Evolutionary conservation across 2,797 vertebrate genomes (phyloP).

Genomic region (Myripristis murdjan): DNA sequence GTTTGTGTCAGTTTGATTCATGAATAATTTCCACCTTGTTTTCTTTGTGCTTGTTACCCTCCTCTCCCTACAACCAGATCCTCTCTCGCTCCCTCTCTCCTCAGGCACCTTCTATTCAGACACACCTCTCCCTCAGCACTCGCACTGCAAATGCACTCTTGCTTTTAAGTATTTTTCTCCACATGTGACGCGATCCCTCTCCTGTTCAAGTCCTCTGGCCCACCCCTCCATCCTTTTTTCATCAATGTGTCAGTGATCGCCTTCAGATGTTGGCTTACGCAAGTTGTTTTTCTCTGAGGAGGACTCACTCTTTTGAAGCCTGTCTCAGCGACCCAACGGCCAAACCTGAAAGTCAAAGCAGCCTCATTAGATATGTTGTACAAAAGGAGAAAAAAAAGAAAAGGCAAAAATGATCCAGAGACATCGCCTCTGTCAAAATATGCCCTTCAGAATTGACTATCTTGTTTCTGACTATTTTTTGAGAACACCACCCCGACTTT

Average conservation of each 20-base stretch:
- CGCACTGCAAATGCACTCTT: too few relatives aligned
- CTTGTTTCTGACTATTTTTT: slow-evolving; percentile 41
- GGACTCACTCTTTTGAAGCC: slow-evolving; percentile 36
- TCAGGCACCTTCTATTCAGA: slow-evolving; percentile 36
- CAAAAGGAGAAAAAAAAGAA: slow-evolving; percentile 3
- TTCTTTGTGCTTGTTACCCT: slow-evolving; percentile 54
- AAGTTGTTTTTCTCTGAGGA: slow-evolving; percentile 10
- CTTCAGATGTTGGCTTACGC: slow-evolving; percentile 32
- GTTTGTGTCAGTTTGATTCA: slow-evolving; percentile 74
- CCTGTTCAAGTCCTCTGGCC: not conserved
- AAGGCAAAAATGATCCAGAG: slow-evolving; percentile 35
- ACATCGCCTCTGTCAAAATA: slow-evolving; percentile 21
- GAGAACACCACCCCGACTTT: slow-evolving; percentile 19
- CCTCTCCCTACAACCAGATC: slow-evolving; percentile 19
- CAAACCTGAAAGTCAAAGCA: slow-evolving; percentile 18
- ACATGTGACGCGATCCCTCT: not conserved
- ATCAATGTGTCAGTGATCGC: slow-evolving; percentile 5
- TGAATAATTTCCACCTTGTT: slow-evolving; percentile 72
- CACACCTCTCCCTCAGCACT: slow-evolving; percentile 6
- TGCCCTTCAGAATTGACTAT: slow-evolving; percentile 32
- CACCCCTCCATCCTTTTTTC: slow-evolving; percentile 31
- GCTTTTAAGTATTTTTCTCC: not conserved
- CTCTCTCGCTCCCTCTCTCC: slow-evolving; percentile 13
- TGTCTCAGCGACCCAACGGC: slow-evolving; percentile 13
- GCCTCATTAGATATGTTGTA: slow-evolving; percentile 10